phyloP scores from a whole-genome alignment of 2,888 invertebrate species.

The Agrochola lota region DNA sequence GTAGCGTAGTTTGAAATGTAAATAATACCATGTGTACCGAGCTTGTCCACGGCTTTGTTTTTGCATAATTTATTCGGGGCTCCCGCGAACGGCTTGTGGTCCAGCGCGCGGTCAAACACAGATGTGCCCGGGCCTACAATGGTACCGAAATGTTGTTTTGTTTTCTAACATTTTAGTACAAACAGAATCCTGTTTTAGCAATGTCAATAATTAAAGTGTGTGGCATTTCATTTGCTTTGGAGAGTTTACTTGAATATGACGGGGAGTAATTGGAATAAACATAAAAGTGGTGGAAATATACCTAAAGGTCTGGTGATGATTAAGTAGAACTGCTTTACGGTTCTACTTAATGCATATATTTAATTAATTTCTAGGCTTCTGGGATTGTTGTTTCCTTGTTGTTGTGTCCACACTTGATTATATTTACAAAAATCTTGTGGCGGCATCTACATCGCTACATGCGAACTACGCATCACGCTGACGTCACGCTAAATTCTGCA shows the following conservation, averaged over 20 bases:
- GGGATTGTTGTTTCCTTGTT: too few relatives aligned
- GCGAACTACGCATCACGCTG: too few relatives aligned
- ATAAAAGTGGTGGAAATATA: background rate
- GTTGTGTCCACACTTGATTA: too few relatives aligned
- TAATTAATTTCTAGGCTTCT: too few relatives aligned
- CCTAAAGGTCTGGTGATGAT: too few relatives aligned
- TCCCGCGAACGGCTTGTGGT: constrained; percentile 48
- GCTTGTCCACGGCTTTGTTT: constrained; percentile 59
- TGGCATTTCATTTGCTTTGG: constrained; percentile 1
- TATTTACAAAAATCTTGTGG: too few relatives aligned
- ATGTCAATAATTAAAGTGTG: constrained; percentile 31
- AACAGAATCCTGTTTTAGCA: constrained; percentile 44
- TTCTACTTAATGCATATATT: too few relatives aligned
- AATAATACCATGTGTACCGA: constrained; percentile 55
- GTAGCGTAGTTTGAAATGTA: constrained; percentile 53
- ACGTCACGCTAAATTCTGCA: too few relatives aligned
- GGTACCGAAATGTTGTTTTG: constrained; percentile 35
- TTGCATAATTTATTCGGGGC: constrained; percentile 73
- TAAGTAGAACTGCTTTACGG: too few relatives aligned
- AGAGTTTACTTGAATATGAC: background rate
- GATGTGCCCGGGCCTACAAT: constrained; percentile 40
- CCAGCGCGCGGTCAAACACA: constrained; percentile 57
- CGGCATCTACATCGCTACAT: too few relatives aligned
- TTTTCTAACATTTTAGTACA: constrained; percentile 30
- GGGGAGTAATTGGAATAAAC: background rate